phyloP scores from a whole-genome alignment of 2,888 invertebrate genomes.

The Himalopsyche kuldschensis region DNA sequence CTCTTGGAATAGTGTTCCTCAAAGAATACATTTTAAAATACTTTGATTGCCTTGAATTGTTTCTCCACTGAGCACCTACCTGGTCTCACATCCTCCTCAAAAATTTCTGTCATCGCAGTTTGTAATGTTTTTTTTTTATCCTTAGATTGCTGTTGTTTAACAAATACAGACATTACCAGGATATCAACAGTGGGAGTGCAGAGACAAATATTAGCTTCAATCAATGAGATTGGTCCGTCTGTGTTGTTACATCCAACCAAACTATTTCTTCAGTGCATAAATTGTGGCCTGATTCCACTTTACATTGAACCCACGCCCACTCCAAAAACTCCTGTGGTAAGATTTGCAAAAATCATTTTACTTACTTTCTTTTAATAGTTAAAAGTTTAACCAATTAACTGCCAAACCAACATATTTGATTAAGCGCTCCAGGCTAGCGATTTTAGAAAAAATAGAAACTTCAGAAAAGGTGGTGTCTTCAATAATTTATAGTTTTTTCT shows the following conservation, averaged over 20 bases:
- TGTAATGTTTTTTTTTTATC: constrained; percentile 14
- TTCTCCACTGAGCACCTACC: neutral
- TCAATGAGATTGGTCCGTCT: constrained; percentile 63
- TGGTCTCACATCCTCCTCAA: neutral
- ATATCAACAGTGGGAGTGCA: constrained; percentile 65
- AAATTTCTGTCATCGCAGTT: too few species aligned
- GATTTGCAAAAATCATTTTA: neutral
- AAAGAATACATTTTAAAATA: neutral
- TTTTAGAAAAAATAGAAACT: too few species aligned
- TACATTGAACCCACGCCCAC: constrained; percentile 50
- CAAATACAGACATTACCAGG: constrained; percentile 54
- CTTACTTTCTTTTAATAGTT: neutral
- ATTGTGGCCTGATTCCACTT: constrained; percentile 63
- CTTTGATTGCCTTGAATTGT: neutral
- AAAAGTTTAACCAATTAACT: too few species aligned
- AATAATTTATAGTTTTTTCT: too few species aligned
- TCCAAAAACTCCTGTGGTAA: constrained; percentile 45
- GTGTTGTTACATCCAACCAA: constrained; percentile 63
- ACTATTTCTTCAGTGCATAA: constrained; percentile 59
- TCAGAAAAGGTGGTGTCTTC: too few species aligned
- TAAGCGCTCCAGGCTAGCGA: too few species aligned
- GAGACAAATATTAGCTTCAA: constrained; percentile 60
- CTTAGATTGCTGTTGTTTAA: constrained; percentile 62
- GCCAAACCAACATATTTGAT: too few species aligned
- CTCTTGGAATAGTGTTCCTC: neutral